These are phyloP conservation scores for Urocyon cinereoargenteus DNA, from an alignment of 2,797 vertebrate species.

Conservation along the genomic window DNA sequence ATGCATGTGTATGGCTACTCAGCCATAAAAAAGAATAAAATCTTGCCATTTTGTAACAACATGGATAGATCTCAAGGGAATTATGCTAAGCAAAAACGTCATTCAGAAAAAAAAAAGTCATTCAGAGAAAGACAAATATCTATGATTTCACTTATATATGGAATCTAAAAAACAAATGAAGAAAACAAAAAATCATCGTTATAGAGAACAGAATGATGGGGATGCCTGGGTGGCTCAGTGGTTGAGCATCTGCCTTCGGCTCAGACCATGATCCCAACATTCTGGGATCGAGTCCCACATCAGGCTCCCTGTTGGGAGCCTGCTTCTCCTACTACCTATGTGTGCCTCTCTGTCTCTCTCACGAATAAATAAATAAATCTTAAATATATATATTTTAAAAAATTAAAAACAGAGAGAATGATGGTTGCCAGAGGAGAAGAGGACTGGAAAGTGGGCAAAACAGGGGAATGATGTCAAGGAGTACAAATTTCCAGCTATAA, in stretches of 20 bases:
- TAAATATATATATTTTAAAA: too few species aligned
- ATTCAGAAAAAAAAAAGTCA: neutral
- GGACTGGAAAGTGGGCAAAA: neutral
- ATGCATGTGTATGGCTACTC: neutral
- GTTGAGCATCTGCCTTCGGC: too few species aligned
- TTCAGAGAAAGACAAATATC: neutral
- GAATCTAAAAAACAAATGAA: neutral
- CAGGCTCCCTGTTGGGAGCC: too few species aligned
- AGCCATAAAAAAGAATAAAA: neutral
- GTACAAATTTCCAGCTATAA: neutral
- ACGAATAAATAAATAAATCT: too few species aligned
- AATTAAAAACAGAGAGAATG: neutral
- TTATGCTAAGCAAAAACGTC: neutral
- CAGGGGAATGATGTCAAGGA: neutral
- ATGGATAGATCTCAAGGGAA: neutral
- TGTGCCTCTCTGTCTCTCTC: too few species aligned
- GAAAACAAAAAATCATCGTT: neutral
- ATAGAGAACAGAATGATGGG: neutral
- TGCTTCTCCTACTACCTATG: too few species aligned
- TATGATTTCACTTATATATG: neutral
- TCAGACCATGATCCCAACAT: too few species aligned
- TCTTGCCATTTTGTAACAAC: neutral
- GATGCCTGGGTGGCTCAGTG: too few species aligned
- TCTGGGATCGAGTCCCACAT: too few species aligned
- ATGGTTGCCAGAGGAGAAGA: neutral